Evolutionary conservation across 1,140 invertebrate species (phyloP), one percentile per base, ranked within the genome.

Genomic region (Drosophila cardini): DNA sequence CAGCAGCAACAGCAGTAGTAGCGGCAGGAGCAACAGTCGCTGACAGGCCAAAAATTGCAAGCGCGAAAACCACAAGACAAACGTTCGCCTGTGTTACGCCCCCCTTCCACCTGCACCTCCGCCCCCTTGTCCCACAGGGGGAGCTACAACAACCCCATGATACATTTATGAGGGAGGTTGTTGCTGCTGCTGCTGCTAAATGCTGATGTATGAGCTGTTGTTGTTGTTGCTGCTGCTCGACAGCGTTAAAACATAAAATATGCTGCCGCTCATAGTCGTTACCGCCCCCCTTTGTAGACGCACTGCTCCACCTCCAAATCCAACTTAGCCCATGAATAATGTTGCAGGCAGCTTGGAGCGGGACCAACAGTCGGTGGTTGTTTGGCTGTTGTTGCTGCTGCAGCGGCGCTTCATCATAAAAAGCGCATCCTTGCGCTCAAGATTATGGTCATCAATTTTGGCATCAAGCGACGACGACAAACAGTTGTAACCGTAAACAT

Each of bases 201-300:
- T 90, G 86, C 87, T 90, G 87, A 90, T 90, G 87, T 90, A 90
- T 86, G 83, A 79, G 83, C 32, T 82, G 58, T 46, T 74, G 67
- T 45, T 81, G 55, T 45, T 78, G 80, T 58, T 83, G 75, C 69
- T 85, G 74, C 61, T 38, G 65, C 55, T 90, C 83, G 82, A 85
- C 86, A 90, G 76, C 87, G 87, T 86, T 90, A 90, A 90, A 90
- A 86, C 87, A 90, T 90, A 90, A 90, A 90, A 90, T 90, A 90
- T 90, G 87, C 87, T 90, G 84, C 82, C 79, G 70, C 69, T 87
- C 57, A 75, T 70, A 57, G 65, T 67, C 45, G 38, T 65, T 82
- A 53, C 45, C 36, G 68, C 50, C 50, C 21, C 40, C 58, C 16
- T 36, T 61, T 63, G 32, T 13, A 13, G 50, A 46, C 63, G n/a